A percentile compares a stretch with the other conserved stretches of the same genome.
Conservation (phyloP, 2,113 vertebrate species). For the Cyprinodon variegatus region DNA sequence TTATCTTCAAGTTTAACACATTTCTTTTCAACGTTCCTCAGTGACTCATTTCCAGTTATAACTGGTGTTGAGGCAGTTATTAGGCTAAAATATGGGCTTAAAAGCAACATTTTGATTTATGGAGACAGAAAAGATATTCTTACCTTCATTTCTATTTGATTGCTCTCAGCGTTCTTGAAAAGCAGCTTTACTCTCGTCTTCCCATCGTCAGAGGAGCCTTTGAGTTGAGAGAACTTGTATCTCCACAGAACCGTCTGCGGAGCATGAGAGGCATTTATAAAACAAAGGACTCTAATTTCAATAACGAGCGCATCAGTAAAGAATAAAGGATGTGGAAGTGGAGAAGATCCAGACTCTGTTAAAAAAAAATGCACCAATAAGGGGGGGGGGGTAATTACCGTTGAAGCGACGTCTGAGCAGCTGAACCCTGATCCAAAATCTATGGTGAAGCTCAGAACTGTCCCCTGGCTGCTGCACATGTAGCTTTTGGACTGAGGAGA, state of each 20-base stretch:
- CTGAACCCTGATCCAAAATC: slow-evolving; percentile 90
- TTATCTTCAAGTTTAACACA: neutral
- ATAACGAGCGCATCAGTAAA: slow-evolving; percentile 11
- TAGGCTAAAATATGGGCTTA: neutral
- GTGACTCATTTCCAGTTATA: neutral
- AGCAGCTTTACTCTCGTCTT: slow-evolving; percentile 91
- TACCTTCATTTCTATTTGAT: slow-evolving; percentile 96
- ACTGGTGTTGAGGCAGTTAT: neutral
- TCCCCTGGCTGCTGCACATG: slow-evolving; percentile 89
- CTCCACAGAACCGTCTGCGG: slow-evolving; percentile 87
- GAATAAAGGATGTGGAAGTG: too few relatives aligned
- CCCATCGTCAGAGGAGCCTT: slow-evolving; percentile 94
- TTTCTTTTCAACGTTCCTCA: neutral
- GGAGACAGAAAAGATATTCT: neutral
- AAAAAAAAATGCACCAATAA: too few relatives aligned
- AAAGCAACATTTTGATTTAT: neutral
- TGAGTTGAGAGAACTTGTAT: slow-evolving; percentile 95
- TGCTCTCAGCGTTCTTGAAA: slow-evolving; percentile 90
- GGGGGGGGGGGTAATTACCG: slow-evolving; percentile 68
- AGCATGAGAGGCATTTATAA: slow-evolving; percentile 15
- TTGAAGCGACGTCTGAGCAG: slow-evolving; percentile 87
- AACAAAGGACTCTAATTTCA: slow-evolving; percentile 20
- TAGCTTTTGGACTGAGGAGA: slow-evolving; percentile 89
- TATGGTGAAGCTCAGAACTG: slow-evolving; percentile 84
- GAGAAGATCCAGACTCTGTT: too few relatives aligned